These are phyloP conservation scores for Gastrophryne carolinensis DNA, from an alignment of 2,797 vertebrate species.

Conservation along the genomic window DNA sequence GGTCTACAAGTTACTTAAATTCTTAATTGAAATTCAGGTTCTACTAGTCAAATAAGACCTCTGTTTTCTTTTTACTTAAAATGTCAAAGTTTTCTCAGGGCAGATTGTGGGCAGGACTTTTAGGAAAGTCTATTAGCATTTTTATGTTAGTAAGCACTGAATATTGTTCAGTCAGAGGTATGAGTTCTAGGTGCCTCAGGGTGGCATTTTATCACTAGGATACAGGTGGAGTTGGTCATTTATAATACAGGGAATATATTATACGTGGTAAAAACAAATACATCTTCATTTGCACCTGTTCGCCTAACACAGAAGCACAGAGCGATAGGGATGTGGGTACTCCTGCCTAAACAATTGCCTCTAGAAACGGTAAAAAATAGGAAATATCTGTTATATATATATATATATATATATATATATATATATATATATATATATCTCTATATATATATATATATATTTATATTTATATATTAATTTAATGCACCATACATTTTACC, in stretches of 20 bases:
- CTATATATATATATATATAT: too few species aligned
- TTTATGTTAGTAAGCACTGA: conserved; percentile 3
- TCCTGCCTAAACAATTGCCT: neutral
- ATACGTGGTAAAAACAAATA: conserved; percentile 20
- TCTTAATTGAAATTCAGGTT: too few species aligned
- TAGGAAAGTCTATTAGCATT: conserved; percentile 17
- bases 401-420: too few species aligned
- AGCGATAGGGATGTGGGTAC: neutral
- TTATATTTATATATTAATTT: too few species aligned
- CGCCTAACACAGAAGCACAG: neutral
- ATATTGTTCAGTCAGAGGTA: conserved; percentile 3
- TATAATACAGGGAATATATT: conserved; percentile 23
- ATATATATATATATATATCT: too few species aligned
- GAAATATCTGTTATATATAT: too few species aligned
- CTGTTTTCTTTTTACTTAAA: conserved; percentile 14
- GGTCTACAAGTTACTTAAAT: too few species aligned
- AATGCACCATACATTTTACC: too few species aligned
- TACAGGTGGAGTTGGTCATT: conserved; percentile 7
- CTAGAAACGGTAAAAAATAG: too few species aligned
- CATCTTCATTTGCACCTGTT: neutral
- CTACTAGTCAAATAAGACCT: neutral
- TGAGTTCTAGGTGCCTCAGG: conserved; percentile 6
- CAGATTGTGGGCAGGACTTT: conserved; percentile 6
- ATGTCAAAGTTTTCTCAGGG: conserved; percentile 1
- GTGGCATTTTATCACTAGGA: conserved; percentile 26